Evolutionary conservation across 2,888 invertebrate genomes (phyloP).

Genomic region (Xanthorhoe designata): DNA sequence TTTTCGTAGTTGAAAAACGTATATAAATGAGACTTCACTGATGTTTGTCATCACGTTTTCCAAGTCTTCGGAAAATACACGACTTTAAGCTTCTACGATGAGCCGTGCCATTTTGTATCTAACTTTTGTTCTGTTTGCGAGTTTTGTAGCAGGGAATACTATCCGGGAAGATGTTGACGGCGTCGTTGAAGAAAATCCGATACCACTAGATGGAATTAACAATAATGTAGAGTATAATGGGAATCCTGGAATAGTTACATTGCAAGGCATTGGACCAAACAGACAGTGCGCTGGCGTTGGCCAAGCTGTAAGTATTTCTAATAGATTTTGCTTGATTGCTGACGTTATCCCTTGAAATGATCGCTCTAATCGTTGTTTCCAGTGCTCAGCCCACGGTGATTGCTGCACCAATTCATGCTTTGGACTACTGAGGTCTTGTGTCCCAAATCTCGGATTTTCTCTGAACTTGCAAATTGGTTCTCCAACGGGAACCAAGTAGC

Average conservation of each 20-base stretch:
- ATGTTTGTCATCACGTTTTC: slow-evolving; percentile 10
- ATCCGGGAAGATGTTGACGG: slow-evolving; percentile 9
- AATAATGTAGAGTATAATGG: slow-evolving; percentile 10
- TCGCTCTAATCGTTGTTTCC: slow-evolving; percentile 16
- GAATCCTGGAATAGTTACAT: slow-evolving; percentile 34
- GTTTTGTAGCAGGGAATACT: slow-evolving; percentile 10
- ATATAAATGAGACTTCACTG: slow-evolving; percentile 15
- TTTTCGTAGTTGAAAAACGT: slow-evolving; percentile 14
- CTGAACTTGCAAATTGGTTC: slow-evolving; percentile 33
- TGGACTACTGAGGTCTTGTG: slow-evolving; percentile 27
- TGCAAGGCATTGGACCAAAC: slow-evolving; percentile 49
- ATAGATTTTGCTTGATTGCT: neutral
- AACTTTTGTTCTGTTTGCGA: slow-evolving; percentile 11
- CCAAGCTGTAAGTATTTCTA: slow-evolving; percentile 27
- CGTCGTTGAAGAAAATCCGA: slow-evolving; percentile 1
- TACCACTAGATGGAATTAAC: slow-evolving; percentile 10
- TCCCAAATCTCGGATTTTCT: slow-evolving; percentile 33
- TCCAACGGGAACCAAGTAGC: slow-evolving; percentile 29
- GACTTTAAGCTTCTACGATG: slow-evolving; percentile 13
- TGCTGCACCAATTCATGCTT: slow-evolving; percentile 40
- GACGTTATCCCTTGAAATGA: neutral
- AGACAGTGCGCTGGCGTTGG: slow-evolving; percentile 31
- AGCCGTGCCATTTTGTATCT: slow-evolving; percentile 15
- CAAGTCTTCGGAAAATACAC: slow-evolving; percentile 1
- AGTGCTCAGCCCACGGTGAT: slow-evolving; percentile 42